phyloP scores from a whole-genome alignment of 2,797 vertebrate species.

The Rhinichthys osculus region DNA sequence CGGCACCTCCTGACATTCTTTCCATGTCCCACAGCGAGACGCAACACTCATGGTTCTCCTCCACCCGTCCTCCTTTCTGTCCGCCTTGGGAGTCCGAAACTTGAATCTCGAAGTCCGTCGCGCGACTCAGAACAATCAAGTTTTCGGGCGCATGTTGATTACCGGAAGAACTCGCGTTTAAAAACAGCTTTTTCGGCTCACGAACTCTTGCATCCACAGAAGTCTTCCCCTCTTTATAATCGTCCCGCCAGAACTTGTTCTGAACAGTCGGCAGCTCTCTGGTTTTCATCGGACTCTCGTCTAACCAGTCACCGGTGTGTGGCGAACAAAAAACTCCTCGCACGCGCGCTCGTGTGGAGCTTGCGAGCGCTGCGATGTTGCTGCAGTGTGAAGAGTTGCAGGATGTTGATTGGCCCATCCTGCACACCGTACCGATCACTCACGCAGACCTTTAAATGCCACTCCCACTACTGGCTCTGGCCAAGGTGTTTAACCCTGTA shows the following conservation, averaged over 20 bases:
- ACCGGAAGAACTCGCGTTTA: slow-evolving; percentile 50
- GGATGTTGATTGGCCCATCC: slow-evolving; percentile 79
- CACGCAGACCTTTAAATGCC: slow-evolving; percentile 41
- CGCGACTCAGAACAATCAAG: slow-evolving; percentile 49
- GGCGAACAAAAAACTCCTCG: slow-evolving; percentile 51
- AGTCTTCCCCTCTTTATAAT: slow-evolving; percentile 53
- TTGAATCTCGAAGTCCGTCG: slow-evolving; percentile 44
- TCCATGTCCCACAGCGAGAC: slow-evolving; percentile 76
- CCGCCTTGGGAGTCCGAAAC: slow-evolving; percentile 60
- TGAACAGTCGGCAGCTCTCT: slow-evolving; percentile 72
- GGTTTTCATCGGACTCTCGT: slow-evolving; percentile 73
- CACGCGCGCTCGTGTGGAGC: slow-evolving; percentile 51
- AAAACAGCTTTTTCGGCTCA: slow-evolving; percentile 68
- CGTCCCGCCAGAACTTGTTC: slow-evolving; percentile 67
- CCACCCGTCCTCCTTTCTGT: slow-evolving; percentile 44
- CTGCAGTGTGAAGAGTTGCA: slow-evolving; percentile 53
- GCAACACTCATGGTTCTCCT: slow-evolving; percentile 75
- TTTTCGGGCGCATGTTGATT: slow-evolving; percentile 31
- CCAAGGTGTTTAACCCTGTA: background rate
- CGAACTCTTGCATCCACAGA: slow-evolving; percentile 60
- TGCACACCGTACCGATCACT: slow-evolving; percentile 70
- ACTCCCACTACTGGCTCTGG: slow-evolving; percentile 40
- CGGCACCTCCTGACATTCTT: slow-evolving; percentile 65
- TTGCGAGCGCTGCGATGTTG: slow-evolving; percentile 50
- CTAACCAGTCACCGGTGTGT: slow-evolving; percentile 57